Evolutionary conservation across 2,113 vertebrate species (phyloP), one percentile per base, ranked within the genome.

Genomic region (Colinus virginianus): DNA sequence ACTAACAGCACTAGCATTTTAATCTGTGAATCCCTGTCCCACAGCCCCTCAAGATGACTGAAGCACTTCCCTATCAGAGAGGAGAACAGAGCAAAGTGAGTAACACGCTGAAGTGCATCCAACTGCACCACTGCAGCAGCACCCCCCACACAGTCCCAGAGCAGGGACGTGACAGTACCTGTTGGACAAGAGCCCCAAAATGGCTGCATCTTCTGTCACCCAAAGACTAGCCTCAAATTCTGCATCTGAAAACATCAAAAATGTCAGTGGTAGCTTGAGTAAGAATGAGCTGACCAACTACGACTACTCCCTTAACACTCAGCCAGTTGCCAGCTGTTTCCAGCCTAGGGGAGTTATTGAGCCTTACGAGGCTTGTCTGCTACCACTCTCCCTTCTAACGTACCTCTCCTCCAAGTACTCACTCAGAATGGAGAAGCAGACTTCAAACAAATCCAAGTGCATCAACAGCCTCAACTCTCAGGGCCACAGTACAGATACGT

Each of bases 301-400:
- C 26, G 26, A 58, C 42, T 66, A 61, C 49, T 43, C 34, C 36
- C 23, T 16, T 48, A 46, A 22, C 18, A 42, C 19, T 49, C 58
- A 26, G 34, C 34, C 77, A 64, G 51, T 49, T 94, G 84, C 61
- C 61, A 80, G 48, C 46, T 83, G 67, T 38, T 88, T 81, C 86
- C 72, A 87, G 56, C 84, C 56, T 80, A n/a, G 51, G 46, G 74
- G 58, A 84, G 86, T 90, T 93, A 80, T 87, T 46, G 56, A 88
- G 34, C 38, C 61, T 75, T 61, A 75, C 38, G n/a, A 25, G 51
- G 46, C 84, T 90, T 75, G 32, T 56, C 89, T 90, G 42, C 81
- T 84, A 67, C 74, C 59, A 64, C 11, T 25, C 55, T 22, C 80
- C 76, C 51, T 91, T 45, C 49, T 78, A 26, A 59, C 2, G 34